Evolutionary conservation across 1,140 invertebrate species (phyloP), one percentile per base, ranked within the genome.

Genomic region (Diorhabda sublineata): DNA sequence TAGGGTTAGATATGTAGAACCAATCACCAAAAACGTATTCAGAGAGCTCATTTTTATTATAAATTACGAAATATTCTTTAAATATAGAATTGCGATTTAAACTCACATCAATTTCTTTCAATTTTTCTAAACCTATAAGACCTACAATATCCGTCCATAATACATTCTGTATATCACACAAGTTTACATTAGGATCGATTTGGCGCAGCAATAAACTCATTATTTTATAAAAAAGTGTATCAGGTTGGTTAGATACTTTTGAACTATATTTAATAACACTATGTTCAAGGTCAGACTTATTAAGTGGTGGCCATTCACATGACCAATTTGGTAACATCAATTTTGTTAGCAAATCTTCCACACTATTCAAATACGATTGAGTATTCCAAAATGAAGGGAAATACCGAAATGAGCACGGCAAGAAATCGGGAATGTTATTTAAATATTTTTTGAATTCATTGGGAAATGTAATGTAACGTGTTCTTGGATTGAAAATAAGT

Each of bases 351-450:
- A 71, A 65, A 42, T 59, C 61, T 67, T 68, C 64, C 4, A 81
- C 9, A 43, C 71, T 61, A 3, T 66, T 26, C 26, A 59, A 64
- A 45, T 79, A 80, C 2, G 63, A 60, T n/a, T 67, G 58, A 44
- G 66, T 61, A 11, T 84, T 84, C 87, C 87, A 88, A 52, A 81
- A 79, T 1, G 73, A 70, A 5, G 85, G 81, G 70, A 87, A 88
- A 71, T 87, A 83, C 71, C 87, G 84, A 72, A 85, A 84, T 62
- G 79, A 81, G 52, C 83, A 82, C 2, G 85, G 83, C 6, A 85
- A 71, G 52, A 76, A 72, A 52, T 75, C 58, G 47, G 78, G 69
- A 66, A 76, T 62, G 71, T 74, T 76, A 3, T 75, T 73, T 3
- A 87, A 74, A 71, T 83, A 85, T 9, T 76, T 71, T 42, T 80